phyloP scores from a whole-genome alignment of 2,888 invertebrate species.

The Platycnemis pennipes region DNA sequence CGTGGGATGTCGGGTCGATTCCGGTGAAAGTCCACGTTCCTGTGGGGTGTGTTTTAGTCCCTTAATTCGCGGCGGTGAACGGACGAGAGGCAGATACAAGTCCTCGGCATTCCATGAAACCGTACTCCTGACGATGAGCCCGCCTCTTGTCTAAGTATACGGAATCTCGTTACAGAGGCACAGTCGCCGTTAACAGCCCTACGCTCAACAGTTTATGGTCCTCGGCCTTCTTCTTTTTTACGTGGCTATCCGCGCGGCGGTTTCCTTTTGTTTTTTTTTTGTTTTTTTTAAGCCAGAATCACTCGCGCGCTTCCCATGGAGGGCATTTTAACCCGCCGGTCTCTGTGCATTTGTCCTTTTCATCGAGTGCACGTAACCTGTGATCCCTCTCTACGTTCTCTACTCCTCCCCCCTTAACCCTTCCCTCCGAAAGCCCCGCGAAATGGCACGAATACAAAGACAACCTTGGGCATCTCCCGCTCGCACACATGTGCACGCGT shows the following conservation, averaged over 20 bases:
- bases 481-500: neutral
- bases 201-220: conserved; percentile 48
- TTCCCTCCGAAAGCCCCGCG: neutral
- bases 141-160: neutral
- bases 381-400: conserved; percentile 43
- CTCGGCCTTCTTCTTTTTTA: neutral
- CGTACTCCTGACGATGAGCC: neutral
- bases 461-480: conserved; percentile 34
- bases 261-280: neutral
- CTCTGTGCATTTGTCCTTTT: conserved; percentile 50
- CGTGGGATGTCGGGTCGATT: neutral
- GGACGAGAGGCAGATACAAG: neutral
- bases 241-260: neutral
- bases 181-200: conserved; percentile 33
- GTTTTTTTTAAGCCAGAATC: neutral
- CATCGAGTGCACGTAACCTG: conserved; percentile 21
- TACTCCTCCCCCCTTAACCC: neutral
- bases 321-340: neutral
- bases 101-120: neutral
- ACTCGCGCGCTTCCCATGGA: conserved; percentile 5
- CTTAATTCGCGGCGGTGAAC: neutral
- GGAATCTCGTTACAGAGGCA: conserved; percentile 37
- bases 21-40: neutral
- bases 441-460: neutral
- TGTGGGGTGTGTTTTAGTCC: neutral